Conservation (phyloP, 1,140 invertebrate genomes). For the Hycleus phaleratus region DNA sequence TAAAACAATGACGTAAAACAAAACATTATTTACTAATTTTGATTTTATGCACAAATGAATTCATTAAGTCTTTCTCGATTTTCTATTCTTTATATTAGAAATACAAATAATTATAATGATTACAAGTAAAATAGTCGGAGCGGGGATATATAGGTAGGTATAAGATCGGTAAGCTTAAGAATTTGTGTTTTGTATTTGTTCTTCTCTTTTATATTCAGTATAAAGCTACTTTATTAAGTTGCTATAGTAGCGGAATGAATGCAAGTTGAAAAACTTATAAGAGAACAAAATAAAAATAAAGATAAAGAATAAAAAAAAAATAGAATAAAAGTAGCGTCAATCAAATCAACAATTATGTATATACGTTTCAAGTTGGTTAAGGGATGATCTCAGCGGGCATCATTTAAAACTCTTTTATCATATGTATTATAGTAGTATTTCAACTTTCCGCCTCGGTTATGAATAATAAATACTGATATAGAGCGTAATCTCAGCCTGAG, state of each 20-base stretch:
- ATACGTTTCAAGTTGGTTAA: constrained; percentile 11
- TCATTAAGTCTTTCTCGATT: constrained; percentile 3
- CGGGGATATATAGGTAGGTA: constrained; percentile 6
- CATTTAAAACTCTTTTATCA: constrained; percentile 36
- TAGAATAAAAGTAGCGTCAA: not conserved
- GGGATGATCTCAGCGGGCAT: constrained; percentile 34
- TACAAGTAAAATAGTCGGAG: constrained; percentile 9
- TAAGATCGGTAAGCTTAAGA: constrained; percentile 19
- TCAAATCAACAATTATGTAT: constrained; percentile 17
- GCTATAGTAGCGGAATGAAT: constrained; percentile 14
- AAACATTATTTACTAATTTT: constrained; percentile 26
- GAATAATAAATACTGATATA: constrained; percentile 41
- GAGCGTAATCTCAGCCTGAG: constrained; percentile 33
- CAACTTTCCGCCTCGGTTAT: constrained; percentile 37
- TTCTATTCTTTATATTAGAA: constrained; percentile 15
- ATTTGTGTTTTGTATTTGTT: constrained; percentile 19
- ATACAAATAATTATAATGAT: constrained; percentile 21
- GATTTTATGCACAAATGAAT: constrained; percentile 30
- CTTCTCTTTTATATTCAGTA: constrained; percentile 20
- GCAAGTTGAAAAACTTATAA: constrained; percentile 2
- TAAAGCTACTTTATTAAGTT: constrained; percentile 25
- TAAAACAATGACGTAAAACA: constrained; percentile 23
- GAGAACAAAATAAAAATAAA: not conserved
- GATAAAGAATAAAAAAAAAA: constrained; percentile 3
- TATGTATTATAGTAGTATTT: constrained; percentile 38